phyloP scores from a whole-genome alignment of 1,140 invertebrate genomes.

The Adelges cooleyi region DNA sequence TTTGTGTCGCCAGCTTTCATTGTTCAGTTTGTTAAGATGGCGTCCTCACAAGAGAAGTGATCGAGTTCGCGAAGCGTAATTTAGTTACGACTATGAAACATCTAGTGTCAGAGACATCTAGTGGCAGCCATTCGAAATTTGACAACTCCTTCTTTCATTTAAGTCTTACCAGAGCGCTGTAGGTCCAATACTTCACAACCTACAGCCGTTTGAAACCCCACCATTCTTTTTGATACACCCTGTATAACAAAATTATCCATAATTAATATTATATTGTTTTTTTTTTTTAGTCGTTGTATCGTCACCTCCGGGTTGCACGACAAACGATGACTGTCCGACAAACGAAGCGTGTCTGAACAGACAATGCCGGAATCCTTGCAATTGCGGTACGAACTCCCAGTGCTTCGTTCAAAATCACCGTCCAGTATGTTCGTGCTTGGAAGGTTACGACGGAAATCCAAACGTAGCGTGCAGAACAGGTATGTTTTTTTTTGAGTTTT shows the following conservation, averaged over 20 bases:
- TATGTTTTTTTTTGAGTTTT: conserved; percentile 34
- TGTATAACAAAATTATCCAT: background rate
- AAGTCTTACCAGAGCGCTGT: too few relatives aligned
- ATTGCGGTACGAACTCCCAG: conserved; percentile 71
- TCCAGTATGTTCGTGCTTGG: conserved; percentile 69
- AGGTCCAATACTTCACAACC: too few relatives aligned
- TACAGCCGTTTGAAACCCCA: too few relatives aligned
- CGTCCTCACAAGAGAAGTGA: too few relatives aligned
- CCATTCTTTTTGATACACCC: too few relatives aligned
- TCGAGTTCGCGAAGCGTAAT: too few relatives aligned
- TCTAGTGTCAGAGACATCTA: too few relatives aligned
- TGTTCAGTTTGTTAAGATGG: too few relatives aligned
- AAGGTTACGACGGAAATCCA: conserved; percentile 74
- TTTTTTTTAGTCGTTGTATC: conserved; percentile 45
- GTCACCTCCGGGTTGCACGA: conserved; percentile 56
- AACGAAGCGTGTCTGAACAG: conserved; percentile 72
- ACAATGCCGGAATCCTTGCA: conserved; percentile 73
- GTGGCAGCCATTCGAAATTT: too few relatives aligned
- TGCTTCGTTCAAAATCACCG: conserved; percentile 72
- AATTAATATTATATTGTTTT: background rate
- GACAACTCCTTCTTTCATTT: too few relatives aligned
- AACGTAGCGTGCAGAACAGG: conserved; percentile 58
- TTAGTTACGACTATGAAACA: too few relatives aligned
- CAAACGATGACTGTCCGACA: conserved; percentile 62
- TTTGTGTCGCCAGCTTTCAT: too few relatives aligned